Percentiles rank a stretch among this genome's conserved stretches.
These are phyloP conservation scores for Tetrax tetrax DNA, from an alignment of 2,113 vertebrate genomes.

Conservation along the genomic window DNA sequence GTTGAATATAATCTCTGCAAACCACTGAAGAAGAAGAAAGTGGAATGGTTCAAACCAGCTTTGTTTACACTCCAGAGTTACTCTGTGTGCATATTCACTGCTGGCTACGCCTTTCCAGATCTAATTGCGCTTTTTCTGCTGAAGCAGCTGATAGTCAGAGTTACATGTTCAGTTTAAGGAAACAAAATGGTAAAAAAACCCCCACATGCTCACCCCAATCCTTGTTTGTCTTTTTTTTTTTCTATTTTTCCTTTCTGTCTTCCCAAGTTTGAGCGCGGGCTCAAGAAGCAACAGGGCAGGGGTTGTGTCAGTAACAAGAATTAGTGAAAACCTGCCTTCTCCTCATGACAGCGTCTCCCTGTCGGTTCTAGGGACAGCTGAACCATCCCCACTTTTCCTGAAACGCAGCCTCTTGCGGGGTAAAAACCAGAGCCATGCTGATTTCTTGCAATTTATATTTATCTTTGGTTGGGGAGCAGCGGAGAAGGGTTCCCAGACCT, in stretches of 20 bases:
- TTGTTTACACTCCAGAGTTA: constrained; percentile 29
- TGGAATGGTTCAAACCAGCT: constrained; percentile 35
- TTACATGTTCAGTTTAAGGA: neutral
- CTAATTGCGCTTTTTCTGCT: constrained; percentile 25
- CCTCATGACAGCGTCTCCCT: fast-evolving
- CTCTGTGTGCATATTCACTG: constrained; percentile 42
- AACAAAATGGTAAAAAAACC: neutral
- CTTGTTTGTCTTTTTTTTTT: too few species aligned
- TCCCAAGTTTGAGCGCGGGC: neutral
- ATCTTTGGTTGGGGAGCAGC: neutral
- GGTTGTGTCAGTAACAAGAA: neutral
- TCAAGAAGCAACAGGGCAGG: neutral
- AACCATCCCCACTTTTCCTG: neutral
- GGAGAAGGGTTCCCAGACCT: neutral
- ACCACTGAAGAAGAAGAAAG: constrained; percentile 22
- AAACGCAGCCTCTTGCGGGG: neutral
- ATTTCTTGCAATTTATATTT: neutral
- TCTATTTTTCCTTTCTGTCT: neutral
- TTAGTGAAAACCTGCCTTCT: neutral
- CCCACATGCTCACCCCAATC: neutral
- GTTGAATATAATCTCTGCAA: constrained; percentile 40
- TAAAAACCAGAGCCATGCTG: neutral
- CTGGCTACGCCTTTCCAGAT: constrained; percentile 31
- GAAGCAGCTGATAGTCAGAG: constrained; percentile 1
- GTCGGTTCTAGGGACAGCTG: neutral